A percentile compares a stretch with the other conserved stretches of the same genome.
Conservation (phyloP, 2,113 vertebrate genomes). For the Carassius auratus region DNA sequence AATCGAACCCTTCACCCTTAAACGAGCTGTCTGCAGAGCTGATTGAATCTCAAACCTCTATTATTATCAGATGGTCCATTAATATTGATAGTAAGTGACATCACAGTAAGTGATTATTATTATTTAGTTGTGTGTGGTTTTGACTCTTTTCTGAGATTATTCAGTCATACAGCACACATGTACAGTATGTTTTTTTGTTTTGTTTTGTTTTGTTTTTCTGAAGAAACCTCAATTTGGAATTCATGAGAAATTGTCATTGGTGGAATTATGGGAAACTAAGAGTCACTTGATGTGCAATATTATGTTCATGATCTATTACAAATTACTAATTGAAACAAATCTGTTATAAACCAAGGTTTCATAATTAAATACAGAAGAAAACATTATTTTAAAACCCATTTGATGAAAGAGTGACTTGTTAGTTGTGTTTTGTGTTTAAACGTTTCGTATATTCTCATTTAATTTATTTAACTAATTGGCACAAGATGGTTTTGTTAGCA, state of each 20-base stretch:
- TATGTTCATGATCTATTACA: no score
- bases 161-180: no score
- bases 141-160: neutral
- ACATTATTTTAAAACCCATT: neutral
- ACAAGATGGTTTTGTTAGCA: no score
- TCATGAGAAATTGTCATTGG: neutral
- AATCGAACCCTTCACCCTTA: constrained; percentile 31
- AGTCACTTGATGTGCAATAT: neutral
- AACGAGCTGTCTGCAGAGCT: neutral
- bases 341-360: no score
- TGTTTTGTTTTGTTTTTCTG: neutral
- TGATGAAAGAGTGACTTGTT: neutral
- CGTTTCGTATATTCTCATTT: neutral
- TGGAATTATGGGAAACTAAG: neutral
- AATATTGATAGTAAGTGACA: constrained; percentile 50
- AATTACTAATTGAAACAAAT: no score
- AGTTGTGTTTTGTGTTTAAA: no score
- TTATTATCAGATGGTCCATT: constrained; percentile 45
- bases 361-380: no score
- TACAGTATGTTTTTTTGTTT: no score
- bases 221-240: no score
- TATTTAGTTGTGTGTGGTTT: neutral
- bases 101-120: neutral
- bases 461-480: no score
- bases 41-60: neutral